phyloP scores from a whole-genome alignment of 2,113 vertebrate species.

The Enhydra lutris region DNA sequence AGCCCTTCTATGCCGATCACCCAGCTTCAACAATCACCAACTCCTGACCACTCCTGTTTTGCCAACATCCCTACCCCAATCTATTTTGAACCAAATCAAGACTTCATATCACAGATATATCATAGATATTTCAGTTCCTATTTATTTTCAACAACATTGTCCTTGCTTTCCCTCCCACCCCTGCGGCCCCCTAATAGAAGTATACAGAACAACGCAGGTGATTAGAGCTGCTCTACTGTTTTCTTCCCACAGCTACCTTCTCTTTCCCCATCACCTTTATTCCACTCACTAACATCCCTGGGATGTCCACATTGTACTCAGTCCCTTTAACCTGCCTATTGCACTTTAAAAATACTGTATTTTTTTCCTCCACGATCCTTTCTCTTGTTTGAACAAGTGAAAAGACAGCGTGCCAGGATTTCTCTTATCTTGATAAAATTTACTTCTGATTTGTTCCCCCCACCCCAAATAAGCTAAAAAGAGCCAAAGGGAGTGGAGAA shows the following conservation, averaged over 20 bases:
- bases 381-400: not conserved
- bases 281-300: not conserved
- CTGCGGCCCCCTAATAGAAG: not conserved
- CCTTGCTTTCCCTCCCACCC: not conserved
- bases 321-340: not conserved
- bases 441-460: not conserved
- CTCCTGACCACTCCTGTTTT: not conserved
- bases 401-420: not conserved
- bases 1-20: not conserved
- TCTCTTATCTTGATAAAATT: not conserved
- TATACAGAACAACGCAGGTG: not conserved
- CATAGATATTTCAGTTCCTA: not conserved
- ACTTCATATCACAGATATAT: not conserved
- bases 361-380: not conserved
- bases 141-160: not conserved
- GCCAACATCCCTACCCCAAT: not conserved
- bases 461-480: not conserved
- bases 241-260: conserved; percentile 33
- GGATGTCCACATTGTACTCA: not conserved
- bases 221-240: not conserved
- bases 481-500: not conserved
- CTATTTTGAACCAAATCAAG: not conserved
- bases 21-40: not conserved
- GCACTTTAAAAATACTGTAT: not conserved
- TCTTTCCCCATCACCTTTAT: not conserved